phyloP scores from a whole-genome alignment of 2,797 vertebrate genomes.

The Falco peregrinus region DNA sequence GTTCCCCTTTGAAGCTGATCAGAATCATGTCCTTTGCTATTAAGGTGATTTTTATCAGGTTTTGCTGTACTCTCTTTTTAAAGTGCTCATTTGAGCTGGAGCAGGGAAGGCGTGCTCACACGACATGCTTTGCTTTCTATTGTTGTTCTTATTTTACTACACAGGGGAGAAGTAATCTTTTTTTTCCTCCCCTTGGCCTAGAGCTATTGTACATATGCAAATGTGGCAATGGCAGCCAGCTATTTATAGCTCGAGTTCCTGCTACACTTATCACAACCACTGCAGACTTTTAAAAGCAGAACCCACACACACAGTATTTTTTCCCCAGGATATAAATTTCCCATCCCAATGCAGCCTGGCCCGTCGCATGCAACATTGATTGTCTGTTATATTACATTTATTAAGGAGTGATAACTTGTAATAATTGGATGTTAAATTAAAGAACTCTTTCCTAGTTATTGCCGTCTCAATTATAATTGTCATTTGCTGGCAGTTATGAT shows the following conservation, averaged over 20 bases:
- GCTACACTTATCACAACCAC: constrained; percentile 76
- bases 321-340: constrained; percentile 84
- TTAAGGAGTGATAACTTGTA: constrained; percentile 99
- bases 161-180: constrained; percentile 61
- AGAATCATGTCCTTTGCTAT: constrained; percentile 35
- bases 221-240: constrained; percentile 75
- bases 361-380: constrained; percentile 97
- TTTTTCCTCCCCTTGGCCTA: constrained; percentile 69
- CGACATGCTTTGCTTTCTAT: constrained; percentile 20
- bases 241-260: constrained; percentile 81
- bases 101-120: constrained; percentile 27
- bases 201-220: constrained; percentile 84
- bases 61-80: constrained; percentile 22
- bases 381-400: constrained; percentile 99
- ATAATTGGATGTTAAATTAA: constrained; percentile 99
- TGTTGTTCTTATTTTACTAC: constrained; percentile 53
- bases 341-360: constrained; percentile 81
- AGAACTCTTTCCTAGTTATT: constrained; percentile 96
- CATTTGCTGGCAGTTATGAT: constrained; percentile 97
- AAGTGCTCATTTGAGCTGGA: constrained; percentile 12
- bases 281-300: constrained; percentile 76
- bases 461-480: constrained; percentile 99
- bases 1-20: constrained; percentile 47
- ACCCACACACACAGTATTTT: constrained; percentile 67
- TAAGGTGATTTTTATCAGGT: constrained; percentile 59